Base-by-base conservation (phyloP, 1,140 invertebrate genomes). In the Musca vetustissima region DNA sequence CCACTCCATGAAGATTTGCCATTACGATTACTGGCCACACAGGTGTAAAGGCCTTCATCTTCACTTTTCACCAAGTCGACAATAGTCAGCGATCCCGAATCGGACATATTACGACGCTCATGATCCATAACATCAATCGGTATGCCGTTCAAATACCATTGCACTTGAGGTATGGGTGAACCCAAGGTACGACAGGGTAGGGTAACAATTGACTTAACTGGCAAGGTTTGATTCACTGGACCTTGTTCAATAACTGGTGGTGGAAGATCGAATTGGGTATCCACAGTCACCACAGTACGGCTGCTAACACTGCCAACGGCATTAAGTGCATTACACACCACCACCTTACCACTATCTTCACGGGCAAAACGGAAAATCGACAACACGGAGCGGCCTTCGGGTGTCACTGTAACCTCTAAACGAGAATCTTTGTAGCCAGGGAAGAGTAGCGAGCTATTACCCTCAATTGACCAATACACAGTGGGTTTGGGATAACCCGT, bases 181-280 rank as follows among this genome's bases (percentile, higher is more conserved):
- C 93, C 93, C 55, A 89, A 86, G 0, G 91, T 91, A 74, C 87
- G 86, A 71, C 94, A 97, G 4, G 89, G 89, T 73, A 96, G 85
- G 73, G 89, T 87, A 21, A 92, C 93, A 69, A 91, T 86, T 66
- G 89, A 90, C 82, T 90, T 88, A 32, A 91, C 84, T 65, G 91
- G 90, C 75, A 91, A 84, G 11, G 95, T 98, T 87, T 97, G 95
- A 85, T 97, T 97, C 73, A 92, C 89, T 49, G 95, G 94, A 32
- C 94, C 94, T 73, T 91, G 85, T 71, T 89, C 87, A 76, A 98
- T 97, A 69, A 96, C 89, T 66, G 95, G 95, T 48, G 95, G 95
- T 70, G 93, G 92, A 69, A 88, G 83, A 79, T 91, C 89, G 80
- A 91, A 90, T 83, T 89, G 88, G 76, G 91, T 91, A 70, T 89